phyloP scores from a whole-genome alignment of 2,797 vertebrate species.

The Amazonetta brasiliensis region DNA sequence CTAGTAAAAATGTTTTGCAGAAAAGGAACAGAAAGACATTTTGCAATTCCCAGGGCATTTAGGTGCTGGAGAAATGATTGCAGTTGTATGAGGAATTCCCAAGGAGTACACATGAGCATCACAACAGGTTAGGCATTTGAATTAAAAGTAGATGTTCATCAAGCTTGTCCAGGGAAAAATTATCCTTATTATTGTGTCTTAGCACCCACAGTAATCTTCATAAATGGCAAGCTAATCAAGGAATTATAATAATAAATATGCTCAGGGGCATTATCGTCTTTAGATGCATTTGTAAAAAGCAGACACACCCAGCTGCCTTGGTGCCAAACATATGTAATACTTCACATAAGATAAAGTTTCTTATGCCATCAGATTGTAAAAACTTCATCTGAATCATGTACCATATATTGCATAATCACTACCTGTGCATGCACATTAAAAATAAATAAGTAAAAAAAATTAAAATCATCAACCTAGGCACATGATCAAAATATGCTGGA shows the following conservation, averaged over 20 bases:
- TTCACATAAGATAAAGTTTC: neutral
- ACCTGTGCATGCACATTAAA: neutral
- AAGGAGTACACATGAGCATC: constrained; percentile 24
- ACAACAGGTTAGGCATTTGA: constrained; percentile 36
- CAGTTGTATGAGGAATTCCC: neutral
- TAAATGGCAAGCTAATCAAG: constrained; percentile 33
- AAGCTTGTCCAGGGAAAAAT: neutral
- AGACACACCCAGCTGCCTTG: neutral
- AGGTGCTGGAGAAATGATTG: constrained; percentile 17
- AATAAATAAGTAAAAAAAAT: neutral
- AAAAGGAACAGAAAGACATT: constrained; percentile 28
- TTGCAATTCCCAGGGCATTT: constrained; percentile 51
- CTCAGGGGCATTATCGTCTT: neutral
- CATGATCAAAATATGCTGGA: neutral
- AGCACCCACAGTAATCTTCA: neutral
- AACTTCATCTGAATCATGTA: neutral
- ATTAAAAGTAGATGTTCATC: constrained; percentile 36
- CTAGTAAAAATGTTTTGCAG: constrained; percentile 53
- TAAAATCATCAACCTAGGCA: neutral
- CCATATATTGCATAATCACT: neutral
- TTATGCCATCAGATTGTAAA: neutral
- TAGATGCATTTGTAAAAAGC: neutral
- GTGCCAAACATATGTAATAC: constrained; percentile 18
- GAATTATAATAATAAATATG: constrained; percentile 37
- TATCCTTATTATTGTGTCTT: neutral